A percentile compares a stretch with the other conserved stretches of the same genome.
Evolutionary conservation across 1,140 invertebrate genomes (phyloP).

Genomic region (Lethrus apterus): DNA sequence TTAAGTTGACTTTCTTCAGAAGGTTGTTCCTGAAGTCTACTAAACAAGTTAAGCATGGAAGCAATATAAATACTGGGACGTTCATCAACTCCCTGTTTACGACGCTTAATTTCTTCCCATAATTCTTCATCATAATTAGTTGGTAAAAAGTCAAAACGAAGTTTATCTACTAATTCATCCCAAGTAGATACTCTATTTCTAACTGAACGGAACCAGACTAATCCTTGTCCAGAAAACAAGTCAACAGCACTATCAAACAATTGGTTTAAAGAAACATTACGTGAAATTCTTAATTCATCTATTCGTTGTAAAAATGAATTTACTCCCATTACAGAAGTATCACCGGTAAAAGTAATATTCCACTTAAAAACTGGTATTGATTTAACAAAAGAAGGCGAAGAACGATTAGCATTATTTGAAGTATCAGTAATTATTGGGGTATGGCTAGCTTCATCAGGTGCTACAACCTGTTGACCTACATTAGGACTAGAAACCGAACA

Average conservation of each 20-base stretch:
- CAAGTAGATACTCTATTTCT: slow-evolving; percentile 12
- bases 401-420: neutral
- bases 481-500: neutral
- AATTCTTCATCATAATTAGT: slow-evolving; percentile 27
- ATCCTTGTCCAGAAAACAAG: neutral
- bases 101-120: too few relatives aligned
- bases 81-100: slow-evolving; percentile 29
- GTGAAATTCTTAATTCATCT: slow-evolving; percentile 7
- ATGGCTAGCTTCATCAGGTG: neutral
- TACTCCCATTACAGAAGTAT: slow-evolving; percentile 6
- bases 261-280: neutral
- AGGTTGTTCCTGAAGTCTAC: slow-evolving; percentile 19
- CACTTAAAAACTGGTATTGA: slow-evolving; percentile 12
- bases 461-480: neutral
- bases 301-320: slow-evolving; percentile 10
- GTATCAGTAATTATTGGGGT: neutral
- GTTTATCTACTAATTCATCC: slow-evolving; percentile 19
- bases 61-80: slow-evolving; percentile 29
- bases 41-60: slow-evolving; percentile 28
- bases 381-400: neutral
- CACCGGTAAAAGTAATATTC: slow-evolving; percentile 8
- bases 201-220: slow-evolving; percentile 6
- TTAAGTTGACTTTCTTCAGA: slow-evolving; percentile 18
- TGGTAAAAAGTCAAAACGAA: slow-evolving; percentile 28
- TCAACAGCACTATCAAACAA: slow-evolving; percentile 1